Conservation (phyloP, 1,140 invertebrate species). For the Rhynchophorus ferrugineus region DNA sequence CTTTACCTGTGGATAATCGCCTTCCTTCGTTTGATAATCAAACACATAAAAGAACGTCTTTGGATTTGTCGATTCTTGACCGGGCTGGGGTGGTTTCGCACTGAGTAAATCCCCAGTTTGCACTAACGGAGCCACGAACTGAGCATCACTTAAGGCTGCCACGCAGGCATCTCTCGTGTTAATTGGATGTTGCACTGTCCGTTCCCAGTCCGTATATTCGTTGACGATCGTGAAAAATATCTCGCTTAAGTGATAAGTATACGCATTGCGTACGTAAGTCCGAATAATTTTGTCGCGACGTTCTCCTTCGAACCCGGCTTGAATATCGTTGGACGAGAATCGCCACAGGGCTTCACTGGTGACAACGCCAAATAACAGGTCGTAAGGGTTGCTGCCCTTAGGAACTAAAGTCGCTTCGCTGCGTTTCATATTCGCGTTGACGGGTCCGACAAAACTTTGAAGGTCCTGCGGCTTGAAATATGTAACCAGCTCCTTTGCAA, state of each 20-base stretch:
- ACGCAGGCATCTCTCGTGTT: slow-evolving; percentile 89
- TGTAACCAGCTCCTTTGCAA: slow-evolving; percentile 64
- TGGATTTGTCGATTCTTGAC: slow-evolving; percentile 46
- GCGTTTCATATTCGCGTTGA: slow-evolving; percentile 55
- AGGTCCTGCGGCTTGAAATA: slow-evolving; percentile 59
- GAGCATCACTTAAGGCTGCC: slow-evolving; percentile 85
- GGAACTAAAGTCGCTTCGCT: slow-evolving; percentile 44
- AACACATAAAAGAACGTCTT: slow-evolving; percentile 88
- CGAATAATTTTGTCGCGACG: slow-evolving; percentile 84
- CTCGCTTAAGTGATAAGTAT: slow-evolving; percentile 90
- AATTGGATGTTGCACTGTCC: slow-evolving; percentile 83
- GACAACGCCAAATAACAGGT: slow-evolving; percentile 76
- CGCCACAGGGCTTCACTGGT: slow-evolving; percentile 76
- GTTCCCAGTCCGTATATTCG: slow-evolving; percentile 96
- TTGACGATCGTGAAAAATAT: slow-evolving; percentile 95
- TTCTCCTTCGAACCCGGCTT: slow-evolving; percentile 82
- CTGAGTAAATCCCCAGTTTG: slow-evolving; percentile 73
- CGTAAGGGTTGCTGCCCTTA: slow-evolving; percentile 51
- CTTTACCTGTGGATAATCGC: slow-evolving; percentile 77
- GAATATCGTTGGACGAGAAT: slow-evolving; percentile 75
- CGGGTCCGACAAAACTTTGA: slow-evolving; percentile 53
- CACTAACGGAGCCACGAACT: slow-evolving; percentile 78
- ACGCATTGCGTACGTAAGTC: slow-evolving; percentile 89
- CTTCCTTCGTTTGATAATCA: slow-evolving; percentile 86
- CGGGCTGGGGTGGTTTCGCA: slow-evolving; percentile 42